Evolutionary conservation across 2,797 vertebrate species (phyloP).

Genomic region (Holocentrus rufus): DNA sequence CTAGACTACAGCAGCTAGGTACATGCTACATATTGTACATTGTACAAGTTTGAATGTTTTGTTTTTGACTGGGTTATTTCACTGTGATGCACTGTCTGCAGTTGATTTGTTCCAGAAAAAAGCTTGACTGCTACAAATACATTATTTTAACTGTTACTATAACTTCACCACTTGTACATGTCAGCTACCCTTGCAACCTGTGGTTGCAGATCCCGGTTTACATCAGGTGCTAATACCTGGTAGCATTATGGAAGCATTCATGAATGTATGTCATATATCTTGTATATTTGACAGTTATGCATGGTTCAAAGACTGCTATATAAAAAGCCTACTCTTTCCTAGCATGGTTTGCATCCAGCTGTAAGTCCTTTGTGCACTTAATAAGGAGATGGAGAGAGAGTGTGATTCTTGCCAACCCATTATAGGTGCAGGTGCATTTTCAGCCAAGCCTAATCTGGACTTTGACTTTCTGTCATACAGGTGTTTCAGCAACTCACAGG

Average conservation of each 20-base stretch:
- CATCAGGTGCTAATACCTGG: neutral
- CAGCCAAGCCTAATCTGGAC: conserved; percentile 27
- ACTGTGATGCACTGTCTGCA: conserved; percentile 9
- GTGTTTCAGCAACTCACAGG: conserved; percentile 5
- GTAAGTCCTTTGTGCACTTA: neutral
- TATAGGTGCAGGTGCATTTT: conserved; percentile 32
- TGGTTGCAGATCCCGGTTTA: neutral
- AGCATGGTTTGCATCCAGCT: conserved; percentile 12
- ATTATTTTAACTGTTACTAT: conserved; percentile 4
- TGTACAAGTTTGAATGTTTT: neutral
- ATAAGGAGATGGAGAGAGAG: conserved; percentile 8
- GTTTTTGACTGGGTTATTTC: conserved; percentile 13
- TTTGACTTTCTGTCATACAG: conserved; percentile 14
- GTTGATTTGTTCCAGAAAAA: neutral
- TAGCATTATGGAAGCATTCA: conserved; percentile 23
- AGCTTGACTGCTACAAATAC: neutral
- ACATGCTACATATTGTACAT: conserved; percentile 6
- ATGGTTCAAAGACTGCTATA: neutral
- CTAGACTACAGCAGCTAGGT: conserved; percentile 11
- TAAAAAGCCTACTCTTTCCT: neutral
- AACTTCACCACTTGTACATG: conserved; percentile 13
- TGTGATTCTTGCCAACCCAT: conserved; percentile 37
- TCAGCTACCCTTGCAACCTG: conserved; percentile 3
- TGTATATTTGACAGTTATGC: too few relatives aligned
- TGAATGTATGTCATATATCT: conserved; percentile 15